Conservation (phyloP, 1,140 invertebrate genomes). For the Drosophila mojavensis region DNA sequence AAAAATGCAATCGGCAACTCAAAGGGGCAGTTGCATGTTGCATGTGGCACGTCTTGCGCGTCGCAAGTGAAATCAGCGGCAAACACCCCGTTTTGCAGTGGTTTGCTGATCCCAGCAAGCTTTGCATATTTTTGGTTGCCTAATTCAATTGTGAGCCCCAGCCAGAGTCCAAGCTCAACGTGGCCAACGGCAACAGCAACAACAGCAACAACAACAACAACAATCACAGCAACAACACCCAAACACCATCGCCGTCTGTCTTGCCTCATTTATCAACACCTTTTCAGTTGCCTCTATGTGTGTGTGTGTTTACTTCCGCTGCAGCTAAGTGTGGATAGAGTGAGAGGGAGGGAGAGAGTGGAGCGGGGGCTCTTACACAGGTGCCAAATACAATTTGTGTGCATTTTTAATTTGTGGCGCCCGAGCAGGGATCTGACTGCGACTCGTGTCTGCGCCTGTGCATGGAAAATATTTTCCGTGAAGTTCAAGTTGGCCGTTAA, state of each 20-base stretch:
- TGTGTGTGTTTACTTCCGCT: constrained; percentile 45
- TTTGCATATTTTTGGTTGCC: constrained; percentile 59
- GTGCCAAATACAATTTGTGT: constrained; percentile 81
- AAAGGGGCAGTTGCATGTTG: constrained; percentile 46
- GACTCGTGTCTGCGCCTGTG: constrained; percentile 14
- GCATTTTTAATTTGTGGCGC: constrained; percentile 70
- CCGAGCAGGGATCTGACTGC: constrained; percentile 12
- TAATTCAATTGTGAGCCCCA: constrained; percentile 69
- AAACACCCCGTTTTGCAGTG: constrained; percentile 46
- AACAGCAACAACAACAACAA: neutral
- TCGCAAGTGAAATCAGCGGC: constrained; percentile 34
- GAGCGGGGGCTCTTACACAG: constrained; percentile 37
- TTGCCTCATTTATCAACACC: constrained; percentile 73
- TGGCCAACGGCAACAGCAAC: neutral
- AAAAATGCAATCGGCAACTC: constrained; percentile 59
- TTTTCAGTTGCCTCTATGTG: constrained; percentile 46
- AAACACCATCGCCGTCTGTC: constrained; percentile 20
- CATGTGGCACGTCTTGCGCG: constrained; percentile 33
- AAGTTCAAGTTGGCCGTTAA: constrained; percentile 58
- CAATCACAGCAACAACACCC: neutral
- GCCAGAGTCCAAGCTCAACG: constrained; percentile 20
- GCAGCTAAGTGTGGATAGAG: neutral
- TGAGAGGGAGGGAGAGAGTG: neutral
- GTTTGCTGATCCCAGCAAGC: constrained; percentile 43
- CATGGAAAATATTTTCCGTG: constrained; percentile 35